A percentile compares a stretch with the other conserved stretches of the same genome.
phyloP scores from a whole-genome alignment of 1,140 invertebrate genomes.

The Papilio polytes region DNA sequence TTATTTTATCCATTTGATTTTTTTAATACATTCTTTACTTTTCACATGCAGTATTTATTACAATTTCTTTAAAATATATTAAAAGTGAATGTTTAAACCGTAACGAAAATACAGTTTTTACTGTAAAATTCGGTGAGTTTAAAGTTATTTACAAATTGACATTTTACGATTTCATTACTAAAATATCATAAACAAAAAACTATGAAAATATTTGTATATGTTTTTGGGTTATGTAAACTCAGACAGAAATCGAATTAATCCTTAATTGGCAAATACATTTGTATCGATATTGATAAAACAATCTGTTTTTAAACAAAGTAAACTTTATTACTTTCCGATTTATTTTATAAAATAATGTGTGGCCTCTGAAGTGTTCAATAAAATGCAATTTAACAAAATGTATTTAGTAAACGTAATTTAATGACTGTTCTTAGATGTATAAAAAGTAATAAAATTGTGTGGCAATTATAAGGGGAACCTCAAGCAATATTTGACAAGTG shows the following conservation, averaged over 20 bases:
- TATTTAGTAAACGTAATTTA: slow-evolving; percentile 63
- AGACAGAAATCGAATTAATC: too few species aligned
- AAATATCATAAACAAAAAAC: too few species aligned
- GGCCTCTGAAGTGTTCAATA: slow-evolving; percentile 76
- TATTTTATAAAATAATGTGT: slow-evolving; percentile 44
- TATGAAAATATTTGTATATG: too few species aligned
- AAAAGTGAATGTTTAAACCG: too few species aligned
- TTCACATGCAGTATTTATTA: too few species aligned
- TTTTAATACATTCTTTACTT: not conserved
- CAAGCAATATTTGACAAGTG: slow-evolving; percentile 62
- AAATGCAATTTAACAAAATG: slow-evolving; percentile 57
- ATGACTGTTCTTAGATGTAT: slow-evolving; percentile 67
- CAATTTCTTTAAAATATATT: too few species aligned
- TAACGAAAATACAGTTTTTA: too few species aligned
- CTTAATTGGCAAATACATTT: too few species aligned
- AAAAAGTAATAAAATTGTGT: slow-evolving; percentile 55
- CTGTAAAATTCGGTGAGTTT: too few species aligned
- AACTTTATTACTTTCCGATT: slow-evolving; percentile 10
- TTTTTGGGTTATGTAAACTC: too few species aligned
- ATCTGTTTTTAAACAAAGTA: not conserved
- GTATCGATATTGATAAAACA: not conserved
- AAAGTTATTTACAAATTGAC: too few species aligned
- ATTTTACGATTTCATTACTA: too few species aligned
- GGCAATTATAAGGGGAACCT: slow-evolving; percentile 54
- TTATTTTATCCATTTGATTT: not conserved